phyloP scores from a whole-genome alignment of 1,140 invertebrate species.

The Vanessa atalanta region DNA sequence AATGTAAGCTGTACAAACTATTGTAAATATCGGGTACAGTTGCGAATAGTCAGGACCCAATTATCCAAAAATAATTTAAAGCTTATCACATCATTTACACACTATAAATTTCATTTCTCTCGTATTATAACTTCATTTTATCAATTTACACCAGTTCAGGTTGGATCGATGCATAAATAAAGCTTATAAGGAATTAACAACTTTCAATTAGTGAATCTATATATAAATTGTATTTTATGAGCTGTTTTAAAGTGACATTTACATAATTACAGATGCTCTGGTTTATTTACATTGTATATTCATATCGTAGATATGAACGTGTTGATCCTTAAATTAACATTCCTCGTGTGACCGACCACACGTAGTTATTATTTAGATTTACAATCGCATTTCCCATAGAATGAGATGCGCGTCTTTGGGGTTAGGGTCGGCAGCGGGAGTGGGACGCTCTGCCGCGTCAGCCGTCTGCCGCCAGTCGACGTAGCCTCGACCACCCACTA shows the following conservation, averaged over 20 bases:
- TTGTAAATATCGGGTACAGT: conserved; percentile 53
- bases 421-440: conserved; percentile 72
- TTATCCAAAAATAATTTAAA: conserved; percentile 77
- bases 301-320: background rate
- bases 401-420: conserved; percentile 90
- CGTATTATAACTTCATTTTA: conserved; percentile 16
- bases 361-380: conserved; percentile 28
- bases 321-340: background rate
- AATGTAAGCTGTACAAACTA: conserved; percentile 50
- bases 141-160: conserved; percentile 14
- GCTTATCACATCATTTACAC: conserved; percentile 70
- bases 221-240: conserved; percentile 41
- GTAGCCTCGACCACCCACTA: conserved; percentile 94
- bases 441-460: conserved; percentile 78
- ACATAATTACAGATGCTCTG: conserved; percentile 52
- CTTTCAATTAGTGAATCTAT: conserved; percentile 28
- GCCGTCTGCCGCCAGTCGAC: conserved; percentile 89
- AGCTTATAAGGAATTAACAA: conserved; percentile 11
- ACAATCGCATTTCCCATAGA: conserved; percentile 95
- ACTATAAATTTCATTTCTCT: conserved; percentile 46
- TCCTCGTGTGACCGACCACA: background rate
- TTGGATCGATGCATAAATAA: conserved; percentile 21
- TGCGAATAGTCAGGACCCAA: conserved; percentile 47
- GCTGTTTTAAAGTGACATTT: conserved; percentile 45
- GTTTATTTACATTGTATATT: conserved; percentile 30